Evolutionary conservation across 1,140 invertebrate genomes (phyloP).

Genomic region (Diachasma alloeum): DNA sequence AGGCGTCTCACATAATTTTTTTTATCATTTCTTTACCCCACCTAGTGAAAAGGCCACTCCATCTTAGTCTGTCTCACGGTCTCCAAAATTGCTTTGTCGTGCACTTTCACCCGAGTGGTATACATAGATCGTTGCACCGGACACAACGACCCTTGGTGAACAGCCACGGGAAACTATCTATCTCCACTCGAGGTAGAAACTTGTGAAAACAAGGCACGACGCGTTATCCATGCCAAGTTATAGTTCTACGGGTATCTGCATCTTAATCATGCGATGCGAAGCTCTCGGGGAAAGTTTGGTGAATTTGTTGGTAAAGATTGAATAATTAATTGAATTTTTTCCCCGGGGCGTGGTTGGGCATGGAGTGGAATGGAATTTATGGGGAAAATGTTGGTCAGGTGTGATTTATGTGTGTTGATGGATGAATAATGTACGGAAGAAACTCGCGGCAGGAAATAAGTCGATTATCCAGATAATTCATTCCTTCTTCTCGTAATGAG

Average conservation of each 20-base stretch:
- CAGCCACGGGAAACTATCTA: background rate
- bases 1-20: background rate
- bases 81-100: constrained; percentile 11
- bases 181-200: background rate
- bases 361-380: background rate
- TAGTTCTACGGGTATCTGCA: background rate
- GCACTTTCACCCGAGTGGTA: constrained; percentile 9
- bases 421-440: too few relatives aligned
- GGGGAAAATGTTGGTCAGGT: background rate
- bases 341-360: too few relatives aligned
- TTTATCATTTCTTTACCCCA: background rate
- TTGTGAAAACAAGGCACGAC: background rate
- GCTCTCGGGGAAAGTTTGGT: background rate
- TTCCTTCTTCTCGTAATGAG: too few relatives aligned
- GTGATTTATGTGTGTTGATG: background rate
- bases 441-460: too few relatives aligned
- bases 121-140: constrained; percentile 9
- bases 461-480: too few relatives aligned
- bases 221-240: constrained; percentile 5
- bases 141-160: background rate
- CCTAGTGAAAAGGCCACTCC: background rate
- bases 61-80: background rate
- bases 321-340: background rate
- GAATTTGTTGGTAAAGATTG: background rate
- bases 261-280: background rate